phyloP scores from a whole-genome alignment of 2,797 vertebrate genomes.

The Paedocypris micromegethes region DNA sequence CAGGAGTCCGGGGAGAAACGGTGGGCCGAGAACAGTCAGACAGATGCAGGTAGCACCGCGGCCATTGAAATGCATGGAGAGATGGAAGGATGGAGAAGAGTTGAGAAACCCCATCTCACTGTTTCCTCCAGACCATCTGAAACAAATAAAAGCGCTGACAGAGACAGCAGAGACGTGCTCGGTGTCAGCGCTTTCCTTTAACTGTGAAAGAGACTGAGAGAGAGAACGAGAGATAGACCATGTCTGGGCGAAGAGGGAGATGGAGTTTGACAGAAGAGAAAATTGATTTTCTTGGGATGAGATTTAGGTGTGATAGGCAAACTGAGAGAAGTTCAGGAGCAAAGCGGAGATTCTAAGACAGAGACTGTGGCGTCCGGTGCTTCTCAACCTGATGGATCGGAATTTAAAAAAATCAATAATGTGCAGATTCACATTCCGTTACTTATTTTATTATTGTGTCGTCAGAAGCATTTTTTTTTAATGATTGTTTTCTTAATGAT shows the following conservation, averaged over 20 bases:
- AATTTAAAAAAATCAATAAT: background rate
- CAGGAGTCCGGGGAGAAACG: slow-evolving; percentile 51
- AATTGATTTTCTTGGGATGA: slow-evolving; percentile 58
- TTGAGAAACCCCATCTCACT: slow-evolving; percentile 32
- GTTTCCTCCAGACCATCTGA: slow-evolving; percentile 41
- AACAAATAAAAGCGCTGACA: slow-evolving; percentile 50
- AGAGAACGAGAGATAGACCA: slow-evolving; percentile 5
- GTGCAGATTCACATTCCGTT: too few species aligned
- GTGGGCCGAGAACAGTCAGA: slow-evolving; percentile 46
- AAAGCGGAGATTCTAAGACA: slow-evolving; percentile 45
- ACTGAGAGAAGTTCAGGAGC: slow-evolving; percentile 43
- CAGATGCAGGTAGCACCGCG: slow-evolving; percentile 1
- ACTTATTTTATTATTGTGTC: too few species aligned
- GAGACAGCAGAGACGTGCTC: slow-evolving; percentile 31
- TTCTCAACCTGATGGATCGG: slow-evolving; percentile 11
- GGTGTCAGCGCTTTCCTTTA: slow-evolving; percentile 51
- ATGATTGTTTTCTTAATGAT: too few species aligned
- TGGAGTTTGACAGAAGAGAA: slow-evolving; percentile 58
- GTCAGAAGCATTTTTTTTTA: too few species aligned
- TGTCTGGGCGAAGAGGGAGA: slow-evolving; percentile 44
- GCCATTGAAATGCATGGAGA: slow-evolving; percentile 12
- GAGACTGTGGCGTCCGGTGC: slow-evolving; percentile 23
- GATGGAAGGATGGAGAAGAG: slow-evolving; percentile 28
- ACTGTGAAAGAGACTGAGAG: slow-evolving; percentile 25
- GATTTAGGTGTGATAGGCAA: slow-evolving; percentile 54